phyloP scores from a whole-genome alignment of 2,888 invertebrate species.

The Alloscopus bannaensis region DNA sequence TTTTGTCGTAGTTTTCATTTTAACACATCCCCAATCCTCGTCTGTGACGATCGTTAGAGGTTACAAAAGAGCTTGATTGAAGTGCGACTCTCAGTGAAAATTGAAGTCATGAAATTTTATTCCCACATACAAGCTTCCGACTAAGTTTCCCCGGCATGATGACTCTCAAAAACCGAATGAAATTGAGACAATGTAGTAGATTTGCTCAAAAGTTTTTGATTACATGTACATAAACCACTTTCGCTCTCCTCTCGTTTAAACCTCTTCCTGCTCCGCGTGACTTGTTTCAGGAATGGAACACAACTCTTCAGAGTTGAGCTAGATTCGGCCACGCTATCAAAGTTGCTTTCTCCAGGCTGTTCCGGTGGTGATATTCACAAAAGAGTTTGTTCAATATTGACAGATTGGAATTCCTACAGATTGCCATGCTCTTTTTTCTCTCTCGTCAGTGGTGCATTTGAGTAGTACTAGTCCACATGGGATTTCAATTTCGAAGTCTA shows the following conservation, averaged over 20 bases:
- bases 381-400: constrained; percentile 13
- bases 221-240: not conserved
- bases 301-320: not conserved
- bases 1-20: too few relatives aligned
- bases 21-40: too few relatives aligned
- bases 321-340: not conserved
- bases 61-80: too few relatives aligned
- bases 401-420: not conserved
- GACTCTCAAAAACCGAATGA: not conserved
- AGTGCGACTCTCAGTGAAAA: constrained; percentile 37
- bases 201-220: not conserved
- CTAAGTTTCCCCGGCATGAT: not conserved
- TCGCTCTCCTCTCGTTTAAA: not conserved
- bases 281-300: not conserved
- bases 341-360: too few relatives aligned
- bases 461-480: not conserved
- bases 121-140: not conserved
- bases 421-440: not conserved
- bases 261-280: too few relatives aligned
- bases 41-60: too few relatives aligned
- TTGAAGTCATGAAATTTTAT: not conserved
- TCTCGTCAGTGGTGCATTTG: not conserved
- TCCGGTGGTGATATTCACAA: not conserved
- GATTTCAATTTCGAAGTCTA: not conserved
- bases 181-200: not conserved